Conservation (phyloP, 2,797 vertebrate genomes). For the Smutsia temminckii region DNA sequence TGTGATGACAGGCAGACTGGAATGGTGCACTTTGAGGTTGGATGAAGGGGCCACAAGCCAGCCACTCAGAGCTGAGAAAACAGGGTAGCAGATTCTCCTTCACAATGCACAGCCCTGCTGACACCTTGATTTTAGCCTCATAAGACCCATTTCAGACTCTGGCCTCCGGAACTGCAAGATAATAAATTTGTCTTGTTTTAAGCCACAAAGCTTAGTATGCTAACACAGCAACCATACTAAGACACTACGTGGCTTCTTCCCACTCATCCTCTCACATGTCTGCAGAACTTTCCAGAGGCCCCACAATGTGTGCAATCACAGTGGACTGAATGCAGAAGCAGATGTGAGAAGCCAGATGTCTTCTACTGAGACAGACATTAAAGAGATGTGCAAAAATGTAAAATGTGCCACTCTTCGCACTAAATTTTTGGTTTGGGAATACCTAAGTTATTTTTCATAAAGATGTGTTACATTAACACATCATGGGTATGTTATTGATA, state of each 20-base stretch:
- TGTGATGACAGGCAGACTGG: no score
- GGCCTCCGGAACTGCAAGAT: neutral
- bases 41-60: neutral
- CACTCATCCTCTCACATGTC: neutral
- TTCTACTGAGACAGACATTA: neutral
- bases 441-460: neutral
- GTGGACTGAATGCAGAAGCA: neutral
- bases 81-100: neutral
- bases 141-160: neutral
- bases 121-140: neutral
- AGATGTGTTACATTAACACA: neutral
- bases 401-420: neutral
- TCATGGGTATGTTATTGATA: neutral
- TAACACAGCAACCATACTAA: neutral
- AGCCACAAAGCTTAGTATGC: neutral
- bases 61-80: neutral
- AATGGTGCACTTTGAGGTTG: neutral
- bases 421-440: neutral
- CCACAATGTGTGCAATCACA: accelerated
- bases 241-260: neutral
- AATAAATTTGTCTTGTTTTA: neutral
- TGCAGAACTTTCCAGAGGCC: neutral
- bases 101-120: neutral
- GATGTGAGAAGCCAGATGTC: neutral
- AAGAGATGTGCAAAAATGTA: neutral